Evolutionary conservation across 92 coral and sea anemone genomes (phyloP).

Genomic region (Nematostella vectensis): DNA sequence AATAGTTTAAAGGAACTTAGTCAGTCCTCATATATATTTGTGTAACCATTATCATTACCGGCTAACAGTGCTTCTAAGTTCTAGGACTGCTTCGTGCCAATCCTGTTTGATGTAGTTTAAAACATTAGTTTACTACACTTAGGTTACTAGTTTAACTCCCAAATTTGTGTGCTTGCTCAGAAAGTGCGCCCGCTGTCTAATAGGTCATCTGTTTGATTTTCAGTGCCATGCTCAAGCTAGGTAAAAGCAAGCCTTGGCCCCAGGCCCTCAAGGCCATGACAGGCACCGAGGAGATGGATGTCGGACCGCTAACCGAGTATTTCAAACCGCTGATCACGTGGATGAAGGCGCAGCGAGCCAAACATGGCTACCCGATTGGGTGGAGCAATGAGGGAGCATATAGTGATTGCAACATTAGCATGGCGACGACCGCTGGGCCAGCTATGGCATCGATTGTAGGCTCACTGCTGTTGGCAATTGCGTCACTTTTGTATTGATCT

Average conservation of each 20-base stretch:
- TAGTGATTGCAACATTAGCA: neutral
- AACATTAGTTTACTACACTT: too few species aligned
- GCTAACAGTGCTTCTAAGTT: too few species aligned
- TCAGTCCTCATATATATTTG: too few species aligned
- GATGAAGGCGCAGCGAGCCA: conserved; percentile 57
- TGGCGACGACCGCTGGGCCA: neutral
- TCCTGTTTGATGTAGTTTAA: too few species aligned
- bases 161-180: too few species aligned
- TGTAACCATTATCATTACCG: too few species aligned
- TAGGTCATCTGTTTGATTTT: conserved; percentile 1
- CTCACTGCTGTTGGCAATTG: neutral
- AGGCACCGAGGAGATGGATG: conserved; percentile 53
- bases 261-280: conserved; percentile 70
- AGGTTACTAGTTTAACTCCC: too few species aligned
- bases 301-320: conserved; percentile 65
- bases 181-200: neutral
- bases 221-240: conserved; percentile 79
- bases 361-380: conserved; percentile 46
- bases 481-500: neutral
- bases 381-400: conserved; percentile 37
- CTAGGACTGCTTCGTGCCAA: too few species aligned
- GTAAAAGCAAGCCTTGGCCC: conserved; percentile 92
- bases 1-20: too few species aligned
- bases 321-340: conserved; percentile 60
- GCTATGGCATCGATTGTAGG: neutral